phyloP scores from a whole-genome alignment of 2,797 vertebrate species.

The Halcyon chelicuti region DNA sequence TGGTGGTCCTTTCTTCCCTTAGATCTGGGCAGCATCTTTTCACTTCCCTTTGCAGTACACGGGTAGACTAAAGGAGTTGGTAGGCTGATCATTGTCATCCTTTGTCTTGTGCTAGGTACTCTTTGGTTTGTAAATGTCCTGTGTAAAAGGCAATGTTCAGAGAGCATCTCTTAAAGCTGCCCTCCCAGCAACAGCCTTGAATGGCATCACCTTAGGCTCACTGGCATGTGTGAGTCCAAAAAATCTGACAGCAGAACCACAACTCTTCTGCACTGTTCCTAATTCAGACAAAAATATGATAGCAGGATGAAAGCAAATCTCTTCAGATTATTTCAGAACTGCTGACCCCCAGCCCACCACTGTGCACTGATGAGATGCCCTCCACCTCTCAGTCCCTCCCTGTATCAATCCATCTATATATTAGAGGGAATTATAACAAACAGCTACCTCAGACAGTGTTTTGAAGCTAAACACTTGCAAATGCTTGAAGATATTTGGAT shows the following conservation, averaged over 20 bases:
- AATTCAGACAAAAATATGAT: background rate
- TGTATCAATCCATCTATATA: background rate
- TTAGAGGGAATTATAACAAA: background rate
- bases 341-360: background rate
- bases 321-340: background rate
- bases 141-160: background rate
- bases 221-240: background rate
- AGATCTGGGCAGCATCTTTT: background rate
- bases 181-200: background rate
- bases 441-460: background rate
- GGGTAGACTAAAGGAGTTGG: background rate
- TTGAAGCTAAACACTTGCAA: constrained; percentile 8
- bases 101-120: accelerated
- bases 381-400: background rate
- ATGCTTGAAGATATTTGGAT: background rate
- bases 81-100: background rate
- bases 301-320: background rate
- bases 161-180: background rate
- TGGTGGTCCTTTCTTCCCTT: background rate
- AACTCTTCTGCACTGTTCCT: background rate
- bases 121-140: background rate
- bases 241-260: background rate
- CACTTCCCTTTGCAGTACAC: background rate
- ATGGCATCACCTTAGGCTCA: background rate
- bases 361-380: background rate